Conservation (phyloP, 2,113 vertebrate species). For the Polypterus senegalus region DNA sequence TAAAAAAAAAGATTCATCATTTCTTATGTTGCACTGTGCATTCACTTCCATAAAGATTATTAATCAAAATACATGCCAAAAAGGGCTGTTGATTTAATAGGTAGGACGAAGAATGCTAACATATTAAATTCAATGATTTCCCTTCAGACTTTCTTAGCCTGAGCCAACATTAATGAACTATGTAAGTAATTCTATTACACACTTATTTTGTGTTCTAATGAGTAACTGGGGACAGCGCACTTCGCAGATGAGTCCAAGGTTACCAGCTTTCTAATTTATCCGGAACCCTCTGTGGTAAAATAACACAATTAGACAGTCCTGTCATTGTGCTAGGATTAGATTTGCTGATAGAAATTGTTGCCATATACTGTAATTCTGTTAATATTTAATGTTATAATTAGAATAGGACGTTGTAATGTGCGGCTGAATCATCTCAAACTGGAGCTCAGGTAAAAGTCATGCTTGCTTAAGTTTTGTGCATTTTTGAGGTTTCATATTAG, state of each 20-base stretch:
- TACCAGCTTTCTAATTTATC: background rate
- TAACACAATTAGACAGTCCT: slow-evolving; percentile 1
- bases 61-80: too few species aligned
- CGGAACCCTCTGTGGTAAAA: background rate
- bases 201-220: background rate
- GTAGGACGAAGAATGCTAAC: background rate
- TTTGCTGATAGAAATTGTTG: background rate
- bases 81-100: background rate
- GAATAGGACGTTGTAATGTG: too few species aligned
- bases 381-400: background rate
- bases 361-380: background rate
- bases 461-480: too few species aligned
- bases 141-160: background rate
- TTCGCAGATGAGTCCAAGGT: slow-evolving; percentile 1
- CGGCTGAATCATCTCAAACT: too few species aligned
- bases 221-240: background rate
- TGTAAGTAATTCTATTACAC: slow-evolving; percentile 1
- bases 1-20: too few species aligned
- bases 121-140: background rate
- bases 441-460: too few species aligned
- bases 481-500: too few species aligned
- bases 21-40: background rate
- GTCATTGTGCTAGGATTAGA: background rate
- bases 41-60: background rate
- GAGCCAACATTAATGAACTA: background rate